A percentile compares a stretch with the other conserved stretches of the same genome.
Evolutionary conservation across 2,888 invertebrate species (phyloP).

Genomic region (Dioctria linearis): DNA sequence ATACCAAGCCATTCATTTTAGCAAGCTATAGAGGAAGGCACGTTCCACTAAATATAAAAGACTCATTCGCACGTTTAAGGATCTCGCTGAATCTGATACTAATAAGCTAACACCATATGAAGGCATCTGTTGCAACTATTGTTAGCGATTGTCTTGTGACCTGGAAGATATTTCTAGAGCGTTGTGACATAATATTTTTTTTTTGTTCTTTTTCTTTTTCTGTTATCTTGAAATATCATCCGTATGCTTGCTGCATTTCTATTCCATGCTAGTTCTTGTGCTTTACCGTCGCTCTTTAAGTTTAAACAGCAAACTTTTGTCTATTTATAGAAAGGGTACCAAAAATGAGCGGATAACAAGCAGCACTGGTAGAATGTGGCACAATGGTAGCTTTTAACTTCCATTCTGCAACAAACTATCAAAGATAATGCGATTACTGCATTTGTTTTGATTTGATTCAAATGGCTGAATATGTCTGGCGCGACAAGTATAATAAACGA

Average conservation of each 20-base stretch:
- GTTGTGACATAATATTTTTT: not conserved
- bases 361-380: not conserved
- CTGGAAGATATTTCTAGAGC: conserved; percentile 38
- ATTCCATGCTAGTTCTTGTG: conserved; percentile 5
- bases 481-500: conserved; percentile 18
- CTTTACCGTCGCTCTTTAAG: conserved; percentile 16
- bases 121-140: conserved; percentile 48
- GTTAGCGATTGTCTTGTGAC: conserved; percentile 41
- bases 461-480: not conserved
- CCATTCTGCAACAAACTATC: conserved; percentile 11
- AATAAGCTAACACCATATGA: conserved; percentile 18
- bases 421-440: conserved; percentile 38
- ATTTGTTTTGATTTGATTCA: conserved; percentile 24
- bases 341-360: not conserved
- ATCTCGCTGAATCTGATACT: conserved; percentile 32
- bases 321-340: conserved; percentile 24
- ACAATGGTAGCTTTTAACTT: not conserved
- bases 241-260: conserved; percentile 28
- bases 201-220: not conserved
- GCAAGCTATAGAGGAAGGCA: conserved; percentile 6
- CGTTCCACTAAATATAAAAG: conserved; percentile 17
- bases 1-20: not conserved
- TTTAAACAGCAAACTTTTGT: conserved; percentile 28
- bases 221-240: not conserved
- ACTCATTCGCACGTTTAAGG: conserved; percentile 45